Conservation (phyloP, 1,140 invertebrate genomes). For the Acromyrmex echinatior region DNA sequence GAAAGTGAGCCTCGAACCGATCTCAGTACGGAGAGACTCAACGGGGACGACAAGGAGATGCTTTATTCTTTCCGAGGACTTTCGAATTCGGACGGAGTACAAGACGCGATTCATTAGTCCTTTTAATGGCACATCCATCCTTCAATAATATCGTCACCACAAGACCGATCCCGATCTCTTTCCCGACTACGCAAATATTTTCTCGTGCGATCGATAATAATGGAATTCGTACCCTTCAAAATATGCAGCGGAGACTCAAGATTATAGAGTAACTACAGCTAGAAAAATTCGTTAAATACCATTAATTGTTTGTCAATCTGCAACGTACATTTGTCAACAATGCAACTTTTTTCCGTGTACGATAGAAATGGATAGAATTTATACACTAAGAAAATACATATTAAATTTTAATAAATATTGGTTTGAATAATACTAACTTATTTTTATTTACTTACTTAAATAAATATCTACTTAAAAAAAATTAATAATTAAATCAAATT, state of each 20-base stretch:
- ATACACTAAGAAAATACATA: not conserved
- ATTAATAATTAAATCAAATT: too few relatives aligned
- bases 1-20: constrained; percentile 61
- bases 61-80: constrained; percentile 60
- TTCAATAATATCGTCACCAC: constrained; percentile 49
- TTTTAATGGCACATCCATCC: constrained; percentile 39
- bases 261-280: not conserved
- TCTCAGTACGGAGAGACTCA: not conserved
- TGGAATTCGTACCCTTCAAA: not conserved
- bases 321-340: not conserved
- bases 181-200: not conserved
- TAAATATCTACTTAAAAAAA: too few relatives aligned
- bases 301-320: not conserved
- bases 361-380: too few relatives aligned
- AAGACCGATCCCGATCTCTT: constrained; percentile 18
- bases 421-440: too few relatives aligned
- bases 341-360: too few relatives aligned
- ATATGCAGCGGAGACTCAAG: not conserved
- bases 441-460: too few relatives aligned
- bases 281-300: not conserved
- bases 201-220: not conserved
- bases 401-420: too few relatives aligned
- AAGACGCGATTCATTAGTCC: constrained; percentile 59
- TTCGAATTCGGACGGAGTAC: constrained; percentile 51
- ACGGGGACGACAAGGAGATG: constrained; percentile 44